Evolutionary conservation across 2,888 invertebrate genomes (phyloP).

Genomic region (Drosophila macrospina): DNA sequence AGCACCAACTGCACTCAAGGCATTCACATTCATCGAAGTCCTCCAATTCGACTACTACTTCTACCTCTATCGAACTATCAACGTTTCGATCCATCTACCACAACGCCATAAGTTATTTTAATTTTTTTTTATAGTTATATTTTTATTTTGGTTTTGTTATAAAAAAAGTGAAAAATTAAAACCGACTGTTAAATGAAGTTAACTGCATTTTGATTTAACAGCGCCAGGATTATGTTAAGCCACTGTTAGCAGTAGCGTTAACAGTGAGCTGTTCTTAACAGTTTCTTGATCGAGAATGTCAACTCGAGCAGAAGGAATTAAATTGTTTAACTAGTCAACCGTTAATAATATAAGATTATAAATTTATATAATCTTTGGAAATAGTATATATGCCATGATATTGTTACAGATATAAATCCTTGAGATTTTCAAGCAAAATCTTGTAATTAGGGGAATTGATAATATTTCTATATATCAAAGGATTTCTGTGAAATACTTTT

Average conservation of each 20-base stretch:
- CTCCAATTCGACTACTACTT: slow-evolving; percentile 44
- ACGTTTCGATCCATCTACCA: slow-evolving; percentile 38
- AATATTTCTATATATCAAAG: no score
- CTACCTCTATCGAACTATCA: slow-evolving; percentile 38
- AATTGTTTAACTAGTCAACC: neutral
- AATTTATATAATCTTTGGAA: no score
- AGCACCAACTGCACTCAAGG: slow-evolving; percentile 31
- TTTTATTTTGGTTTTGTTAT: slow-evolving; percentile 56
- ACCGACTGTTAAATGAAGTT: slow-evolving; percentile 45
- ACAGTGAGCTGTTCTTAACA: neutral
- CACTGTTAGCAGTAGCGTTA: neutral
- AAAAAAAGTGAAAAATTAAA: slow-evolving; percentile 36
- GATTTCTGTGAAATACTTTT: no score
- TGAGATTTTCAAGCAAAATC: no score
- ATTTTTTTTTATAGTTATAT: slow-evolving; percentile 65
- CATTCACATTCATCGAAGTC: slow-evolving; percentile 40
- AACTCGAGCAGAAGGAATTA: no score
- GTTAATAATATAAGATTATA: no score
- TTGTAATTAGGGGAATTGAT: no score
- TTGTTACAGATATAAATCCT: no score
- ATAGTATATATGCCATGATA: no score
- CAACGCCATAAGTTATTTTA: slow-evolving; percentile 73
- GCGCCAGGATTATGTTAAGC: neutral
- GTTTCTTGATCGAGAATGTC: neutral
- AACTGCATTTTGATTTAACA: neutral